Percentiles rank a stretch among this genome's conserved stretches.
Conservation (phyloP, 2,797 vertebrate species). For the Thunnus albacares region DNA sequence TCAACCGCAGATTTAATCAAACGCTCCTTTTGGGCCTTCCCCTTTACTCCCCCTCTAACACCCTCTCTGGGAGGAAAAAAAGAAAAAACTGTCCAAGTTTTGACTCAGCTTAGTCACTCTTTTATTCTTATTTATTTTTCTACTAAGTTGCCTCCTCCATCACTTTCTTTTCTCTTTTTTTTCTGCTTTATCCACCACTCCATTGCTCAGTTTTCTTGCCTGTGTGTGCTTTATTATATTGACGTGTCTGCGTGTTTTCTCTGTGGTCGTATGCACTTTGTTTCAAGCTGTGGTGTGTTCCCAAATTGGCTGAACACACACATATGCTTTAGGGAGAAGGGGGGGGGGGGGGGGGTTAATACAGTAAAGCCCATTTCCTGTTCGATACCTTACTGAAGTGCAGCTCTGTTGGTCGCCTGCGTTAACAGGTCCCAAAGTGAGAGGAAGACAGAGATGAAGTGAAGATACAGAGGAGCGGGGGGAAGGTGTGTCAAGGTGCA, state of each 20-base stretch:
- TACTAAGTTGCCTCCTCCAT: conserved; percentile 30
- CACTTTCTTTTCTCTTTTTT: conserved; percentile 46
- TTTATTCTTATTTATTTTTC: conserved; percentile 51
- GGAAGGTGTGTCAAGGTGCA: conserved; percentile 58
- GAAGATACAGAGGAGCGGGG: conserved; percentile 30
- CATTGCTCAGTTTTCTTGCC: conserved; percentile 13
- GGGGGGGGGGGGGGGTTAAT: conserved; percentile 42
- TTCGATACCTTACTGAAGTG: conserved; percentile 71
- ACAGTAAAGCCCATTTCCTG: conserved; percentile 74
- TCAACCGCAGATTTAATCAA: conserved; percentile 94
- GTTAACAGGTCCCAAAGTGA: conserved; percentile 75
- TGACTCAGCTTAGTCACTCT: conserved; percentile 51
- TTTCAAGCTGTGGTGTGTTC: conserved; percentile 78
- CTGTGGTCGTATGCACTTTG: conserved; percentile 75
- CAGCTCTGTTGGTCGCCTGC: conserved; percentile 72
- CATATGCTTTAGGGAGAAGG: conserved; percentile 50
- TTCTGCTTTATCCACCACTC: conserved; percentile 30
- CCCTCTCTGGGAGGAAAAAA: conserved; percentile 38
- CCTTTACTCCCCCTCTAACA: conserved; percentile 64
- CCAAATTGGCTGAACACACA: conserved; percentile 50
- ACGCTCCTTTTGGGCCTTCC: conserved; percentile 84
- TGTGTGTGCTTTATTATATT: conserved; percentile 17
- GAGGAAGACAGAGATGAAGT: conserved; percentile 57
- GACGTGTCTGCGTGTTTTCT: conserved; percentile 63
- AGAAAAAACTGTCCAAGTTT: conserved; percentile 35